Evolutionary conservation across 2,113 vertebrate genomes (phyloP).

Genomic region (Puffinus mauretanicus): DNA sequence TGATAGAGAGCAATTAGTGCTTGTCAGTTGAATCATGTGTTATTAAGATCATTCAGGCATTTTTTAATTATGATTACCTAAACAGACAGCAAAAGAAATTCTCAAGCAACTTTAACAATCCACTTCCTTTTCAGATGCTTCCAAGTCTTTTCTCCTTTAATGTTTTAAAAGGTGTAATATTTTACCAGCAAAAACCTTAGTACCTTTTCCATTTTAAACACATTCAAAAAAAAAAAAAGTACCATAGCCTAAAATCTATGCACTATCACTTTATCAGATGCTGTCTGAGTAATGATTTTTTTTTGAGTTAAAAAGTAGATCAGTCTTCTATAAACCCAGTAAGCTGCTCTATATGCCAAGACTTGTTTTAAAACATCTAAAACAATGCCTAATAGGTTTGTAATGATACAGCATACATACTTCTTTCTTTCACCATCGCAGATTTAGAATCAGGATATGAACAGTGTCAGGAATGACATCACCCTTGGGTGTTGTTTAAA

Average conservation of each 20-base stretch:
- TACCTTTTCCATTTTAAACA: not conserved
- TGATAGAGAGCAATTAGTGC: conserved; percentile 86
- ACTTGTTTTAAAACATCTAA: conserved; percentile 22
- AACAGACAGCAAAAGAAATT: conserved; percentile 80
- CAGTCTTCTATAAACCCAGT: not conserved
- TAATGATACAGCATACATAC: not conserved
- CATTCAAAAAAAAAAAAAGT: not conserved
- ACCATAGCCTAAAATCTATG: not conserved
- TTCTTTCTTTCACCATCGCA: not conserved
- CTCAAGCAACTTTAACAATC: conserved; percentile 77
- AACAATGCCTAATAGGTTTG: not conserved
- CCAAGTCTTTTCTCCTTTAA: conserved; percentile 53
- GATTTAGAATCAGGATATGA: conserved; percentile 30
- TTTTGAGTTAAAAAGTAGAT: not conserved
- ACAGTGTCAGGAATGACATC: conserved; percentile 32
- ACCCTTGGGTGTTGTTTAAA: conserved; percentile 33
- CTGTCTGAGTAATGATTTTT: not conserved
- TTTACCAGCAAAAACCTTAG: conserved; percentile 54
- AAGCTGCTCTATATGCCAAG: conserved; percentile 4
- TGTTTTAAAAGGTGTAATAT: conserved; percentile 29
- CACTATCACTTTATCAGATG: not conserved
- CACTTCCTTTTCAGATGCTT: conserved; percentile 77
- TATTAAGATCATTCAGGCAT: conserved; percentile 86
- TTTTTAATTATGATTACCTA: conserved; percentile 84
- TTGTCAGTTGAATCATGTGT: conserved; percentile 84